A percentile compares a stretch with the other conserved stretches of the same genome.
Evolutionary conservation across 2,113 vertebrate species (phyloP).

Genomic region (Xiphophorus maculatus): DNA sequence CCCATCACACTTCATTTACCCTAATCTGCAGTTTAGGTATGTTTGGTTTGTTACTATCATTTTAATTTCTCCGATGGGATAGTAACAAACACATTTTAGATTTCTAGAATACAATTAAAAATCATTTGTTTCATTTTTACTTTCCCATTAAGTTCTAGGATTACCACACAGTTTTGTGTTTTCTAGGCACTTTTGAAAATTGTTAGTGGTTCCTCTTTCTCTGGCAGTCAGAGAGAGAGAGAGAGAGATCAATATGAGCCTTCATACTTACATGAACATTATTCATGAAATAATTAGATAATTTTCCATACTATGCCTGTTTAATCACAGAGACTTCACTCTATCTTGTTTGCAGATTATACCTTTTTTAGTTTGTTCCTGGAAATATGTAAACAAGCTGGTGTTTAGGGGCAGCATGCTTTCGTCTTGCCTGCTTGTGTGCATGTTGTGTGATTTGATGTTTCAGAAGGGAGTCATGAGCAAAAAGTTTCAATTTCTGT

Average conservation of each 20-base stretch:
- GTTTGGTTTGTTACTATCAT: no score
- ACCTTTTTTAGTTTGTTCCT: background rate
- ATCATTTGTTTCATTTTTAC: no score
- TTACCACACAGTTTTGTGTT: background rate
- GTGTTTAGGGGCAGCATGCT: constrained; percentile 7
- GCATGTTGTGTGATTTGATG: constrained; percentile 46
- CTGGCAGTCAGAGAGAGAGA: background rate
- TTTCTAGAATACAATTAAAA: no score
- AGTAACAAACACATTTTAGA: no score
- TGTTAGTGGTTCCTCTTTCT: background rate
- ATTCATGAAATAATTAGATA: background rate
- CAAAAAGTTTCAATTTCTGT: background rate
- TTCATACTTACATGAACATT: background rate
- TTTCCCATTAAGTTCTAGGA: no score
- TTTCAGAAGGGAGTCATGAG: constrained; percentile 52
- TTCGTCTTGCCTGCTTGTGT: constrained; percentile 20
- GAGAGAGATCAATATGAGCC: background rate
- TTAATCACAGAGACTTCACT: background rate
- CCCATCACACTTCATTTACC: no score
- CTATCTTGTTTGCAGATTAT: background rate
- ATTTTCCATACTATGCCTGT: background rate
- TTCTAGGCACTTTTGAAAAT: constrained; percentile 14
- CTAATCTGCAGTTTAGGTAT: no score
- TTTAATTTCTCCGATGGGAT: no score
- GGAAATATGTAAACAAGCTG: background rate